A percentile compares a stretch with the other conserved stretches of the same genome.
These are phyloP conservation scores for Cremastinae sp. DNA, from an alignment of 2,888 invertebrate species.

Conservation along the genomic window DNA sequence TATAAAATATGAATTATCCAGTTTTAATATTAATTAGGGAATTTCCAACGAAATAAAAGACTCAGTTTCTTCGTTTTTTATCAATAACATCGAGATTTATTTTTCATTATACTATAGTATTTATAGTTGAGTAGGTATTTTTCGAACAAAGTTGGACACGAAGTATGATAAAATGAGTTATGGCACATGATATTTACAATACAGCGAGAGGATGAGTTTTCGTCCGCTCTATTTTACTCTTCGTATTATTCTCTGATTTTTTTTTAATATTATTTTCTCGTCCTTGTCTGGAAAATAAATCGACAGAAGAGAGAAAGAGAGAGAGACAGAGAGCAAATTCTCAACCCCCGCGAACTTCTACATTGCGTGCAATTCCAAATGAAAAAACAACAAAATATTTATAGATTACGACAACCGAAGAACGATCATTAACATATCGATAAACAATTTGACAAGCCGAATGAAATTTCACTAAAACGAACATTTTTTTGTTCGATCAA, in stretches of 20 bases:
- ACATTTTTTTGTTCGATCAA: constrained; percentile 40
- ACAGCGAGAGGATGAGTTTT: constrained; percentile 67
- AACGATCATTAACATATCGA: constrained; percentile 53
- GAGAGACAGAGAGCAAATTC: constrained; percentile 6
- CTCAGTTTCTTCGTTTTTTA: constrained; percentile 65
- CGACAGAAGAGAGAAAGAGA: constrained; percentile 41
- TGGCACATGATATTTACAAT: constrained; percentile 80
- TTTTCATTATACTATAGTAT: constrained; percentile 79
- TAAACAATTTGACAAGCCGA: constrained; percentile 59
- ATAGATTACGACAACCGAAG: constrained; percentile 8
- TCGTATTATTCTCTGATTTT: constrained; percentile 33
- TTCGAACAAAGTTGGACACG: constrained; percentile 80
- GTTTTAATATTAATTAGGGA: background rate
- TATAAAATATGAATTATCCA: no score
- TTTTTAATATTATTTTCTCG: constrained; percentile 11
- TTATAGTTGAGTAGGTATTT: constrained; percentile 79
- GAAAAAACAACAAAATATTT: constrained; percentile 47
- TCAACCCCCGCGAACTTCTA: constrained; percentile 61
- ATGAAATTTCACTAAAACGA: constrained; percentile 61
- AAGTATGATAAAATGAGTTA: constrained; percentile 79
- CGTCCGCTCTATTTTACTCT: constrained; percentile 18
- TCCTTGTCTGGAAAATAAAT: constrained; percentile 34
- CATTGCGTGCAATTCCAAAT: constrained; percentile 76
- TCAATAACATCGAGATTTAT: constrained; percentile 80
- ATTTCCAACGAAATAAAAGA: constrained; percentile 41